Conservation (phyloP, 1,140 invertebrate species). For the Lamellibrachia luymesi region DNA sequence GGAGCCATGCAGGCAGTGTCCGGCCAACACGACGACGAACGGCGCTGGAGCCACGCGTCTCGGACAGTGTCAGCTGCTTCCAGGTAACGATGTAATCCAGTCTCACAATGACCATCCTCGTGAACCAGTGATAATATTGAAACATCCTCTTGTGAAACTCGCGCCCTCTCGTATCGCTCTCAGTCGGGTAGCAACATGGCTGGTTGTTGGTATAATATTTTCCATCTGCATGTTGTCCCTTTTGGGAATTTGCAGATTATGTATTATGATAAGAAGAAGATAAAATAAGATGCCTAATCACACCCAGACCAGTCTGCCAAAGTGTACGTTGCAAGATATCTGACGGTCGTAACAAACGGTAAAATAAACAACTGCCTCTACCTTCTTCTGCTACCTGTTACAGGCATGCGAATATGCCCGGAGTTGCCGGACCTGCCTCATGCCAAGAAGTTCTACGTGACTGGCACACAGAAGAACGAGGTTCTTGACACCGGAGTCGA, state of each 20-base stretch:
- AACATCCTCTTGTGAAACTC: no score
- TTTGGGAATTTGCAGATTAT: no score
- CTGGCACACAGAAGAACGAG: slow-evolving; percentile 32
- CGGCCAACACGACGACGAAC: slow-evolving; percentile 34
- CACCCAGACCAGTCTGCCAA: no score
- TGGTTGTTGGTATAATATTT: no score
- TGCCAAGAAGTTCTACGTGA: slow-evolving; percentile 34
- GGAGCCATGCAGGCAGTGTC: slow-evolving; percentile 32
- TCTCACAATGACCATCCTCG: no score
- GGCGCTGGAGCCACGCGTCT: slow-evolving; percentile 24
- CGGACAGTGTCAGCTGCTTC: slow-evolving; percentile 8
- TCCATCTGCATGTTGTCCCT: no score
- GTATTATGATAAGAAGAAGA: no score
- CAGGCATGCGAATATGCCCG: slow-evolving; percentile 26
- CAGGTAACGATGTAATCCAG: slow-evolving; percentile 2
- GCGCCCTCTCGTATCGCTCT: no score
- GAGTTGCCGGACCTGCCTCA: slow-evolving; percentile 30
- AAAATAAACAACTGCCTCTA: neutral
- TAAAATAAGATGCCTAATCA: no score
- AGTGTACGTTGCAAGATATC: neutral
- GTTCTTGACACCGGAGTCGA: slow-evolving; percentile 28
- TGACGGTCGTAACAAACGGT: neutral
- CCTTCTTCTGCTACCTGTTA: neutral
- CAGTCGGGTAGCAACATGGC: no score
- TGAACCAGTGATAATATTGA: no score